Evolutionary conservation across 2,797 vertebrate species (phyloP), one percentile per base, ranked within the genome.

Genomic region (Rhabdophis nuchalis): DNA sequence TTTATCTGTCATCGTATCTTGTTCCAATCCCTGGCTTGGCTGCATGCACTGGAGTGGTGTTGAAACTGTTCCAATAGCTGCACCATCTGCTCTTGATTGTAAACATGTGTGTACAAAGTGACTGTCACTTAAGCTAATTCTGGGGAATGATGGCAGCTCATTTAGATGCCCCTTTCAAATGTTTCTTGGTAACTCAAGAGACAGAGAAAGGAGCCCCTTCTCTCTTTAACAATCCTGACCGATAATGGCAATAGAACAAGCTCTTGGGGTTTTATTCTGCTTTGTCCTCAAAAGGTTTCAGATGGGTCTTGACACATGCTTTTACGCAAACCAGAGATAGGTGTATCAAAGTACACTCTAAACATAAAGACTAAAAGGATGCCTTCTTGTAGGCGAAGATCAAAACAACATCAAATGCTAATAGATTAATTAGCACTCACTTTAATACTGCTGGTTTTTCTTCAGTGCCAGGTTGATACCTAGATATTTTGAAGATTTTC

Each of bases 31-130:
- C 82, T 4, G 0, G 72, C 96, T 91, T 77, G 0, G 95, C 85
- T 16, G 11, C 25, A 5, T 23, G 53, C 88, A 2, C 54, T 18
- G 77, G 92, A 94, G 95, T 25, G 25, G 27, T 2, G 8, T 93
- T 95, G 96, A 96, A 93, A 85, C 0, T 0, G 1, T 41, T 93
- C 96, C 95, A 91, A 16, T 0, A 0, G 92, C 90, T 9, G 64
- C 61, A 0, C 97, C 97, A 95, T 96, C 97, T 97, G 97, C 96
- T 96, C 93, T 20, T 8, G 1, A 82, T 95, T 94, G 95, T 93
- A 93, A 96, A 97, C 96, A 91, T 52, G 96, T 91, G 97, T 96
- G 93, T 86, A 96, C 96, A 96, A 95, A 97, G 93, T 16, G 88
- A 96, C 92, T 92, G 97, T 95, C 97, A 96, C 97, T 96, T 85